phyloP scores from a whole-genome alignment of 2,888 invertebrate genomes.

The Pharmacophagus antenor region DNA sequence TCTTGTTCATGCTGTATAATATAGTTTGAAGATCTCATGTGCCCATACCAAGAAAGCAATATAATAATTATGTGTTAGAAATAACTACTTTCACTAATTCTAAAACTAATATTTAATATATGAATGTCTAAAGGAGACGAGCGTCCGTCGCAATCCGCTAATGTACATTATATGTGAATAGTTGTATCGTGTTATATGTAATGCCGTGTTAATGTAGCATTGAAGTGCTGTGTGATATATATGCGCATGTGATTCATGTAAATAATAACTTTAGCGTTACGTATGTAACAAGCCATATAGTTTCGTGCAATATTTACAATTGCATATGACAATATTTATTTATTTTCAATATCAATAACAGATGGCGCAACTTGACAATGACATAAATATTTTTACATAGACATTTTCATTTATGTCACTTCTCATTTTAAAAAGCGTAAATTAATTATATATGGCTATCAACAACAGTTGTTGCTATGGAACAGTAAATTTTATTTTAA shows the following conservation, averaged over 20 bases:
- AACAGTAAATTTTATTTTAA: background rate
- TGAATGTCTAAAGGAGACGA: conserved; percentile 2
- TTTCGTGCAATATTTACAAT: background rate
- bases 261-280: background rate
- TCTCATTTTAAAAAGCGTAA: background rate
- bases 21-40: too few species aligned
- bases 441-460: too few species aligned
- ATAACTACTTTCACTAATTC: background rate
- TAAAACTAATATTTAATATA: background rate
- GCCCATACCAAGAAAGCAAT: background rate
- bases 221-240: background rate
- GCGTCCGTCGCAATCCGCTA: conserved; percentile 18
- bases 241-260: background rate
- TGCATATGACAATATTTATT: background rate
- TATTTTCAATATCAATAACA: background rate
- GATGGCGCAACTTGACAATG: background rate
- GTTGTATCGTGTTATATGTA: background rate
- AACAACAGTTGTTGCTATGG: background rate
- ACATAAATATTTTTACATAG: background rate
- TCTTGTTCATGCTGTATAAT: too few species aligned
- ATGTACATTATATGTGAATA: background rate
- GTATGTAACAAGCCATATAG: background rate
- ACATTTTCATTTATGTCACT: background rate
- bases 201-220: background rate
- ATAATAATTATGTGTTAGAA: background rate